A percentile compares a stretch with the other conserved stretches of the same genome.
Evolutionary conservation across 2,113 vertebrate genomes (phyloP).

Genomic region (Strix uralensis): DNA sequence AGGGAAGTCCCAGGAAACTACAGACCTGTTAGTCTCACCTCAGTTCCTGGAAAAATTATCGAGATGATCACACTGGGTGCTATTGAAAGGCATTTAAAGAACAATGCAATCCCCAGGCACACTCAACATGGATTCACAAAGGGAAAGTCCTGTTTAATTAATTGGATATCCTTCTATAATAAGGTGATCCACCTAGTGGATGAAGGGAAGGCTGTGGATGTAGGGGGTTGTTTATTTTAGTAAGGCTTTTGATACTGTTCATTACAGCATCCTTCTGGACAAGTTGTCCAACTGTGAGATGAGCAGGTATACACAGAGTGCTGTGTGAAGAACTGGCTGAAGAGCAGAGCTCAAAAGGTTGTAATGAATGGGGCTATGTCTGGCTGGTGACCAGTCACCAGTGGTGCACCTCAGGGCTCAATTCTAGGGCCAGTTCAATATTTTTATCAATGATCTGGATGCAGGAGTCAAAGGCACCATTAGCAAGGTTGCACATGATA

Average conservation of each 20-base stretch:
- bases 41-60: not conserved
- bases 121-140: not conserved
- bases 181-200: not conserved
- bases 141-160: not conserved
- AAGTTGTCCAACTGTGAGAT: not conserved
- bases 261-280: no score
- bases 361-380: not conserved
- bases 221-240: no score
- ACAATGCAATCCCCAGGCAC: not conserved
- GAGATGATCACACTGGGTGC: not conserved
- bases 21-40: not conserved
- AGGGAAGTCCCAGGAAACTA: not conserved
- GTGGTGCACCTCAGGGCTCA: not conserved
- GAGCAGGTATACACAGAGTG: not conserved
- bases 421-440: not conserved
- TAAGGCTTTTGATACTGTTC: no score
- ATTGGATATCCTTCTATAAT: not conserved
- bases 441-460: not conserved
- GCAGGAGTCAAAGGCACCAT: not conserved
- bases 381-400: no score
- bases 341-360: not conserved
- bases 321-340: not conserved
- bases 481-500: not conserved
- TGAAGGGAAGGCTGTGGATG: not conserved
- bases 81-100: not conserved